Conservation (phyloP, 2,113 vertebrate species). For the Dendropsophus ebraccatus region DNA sequence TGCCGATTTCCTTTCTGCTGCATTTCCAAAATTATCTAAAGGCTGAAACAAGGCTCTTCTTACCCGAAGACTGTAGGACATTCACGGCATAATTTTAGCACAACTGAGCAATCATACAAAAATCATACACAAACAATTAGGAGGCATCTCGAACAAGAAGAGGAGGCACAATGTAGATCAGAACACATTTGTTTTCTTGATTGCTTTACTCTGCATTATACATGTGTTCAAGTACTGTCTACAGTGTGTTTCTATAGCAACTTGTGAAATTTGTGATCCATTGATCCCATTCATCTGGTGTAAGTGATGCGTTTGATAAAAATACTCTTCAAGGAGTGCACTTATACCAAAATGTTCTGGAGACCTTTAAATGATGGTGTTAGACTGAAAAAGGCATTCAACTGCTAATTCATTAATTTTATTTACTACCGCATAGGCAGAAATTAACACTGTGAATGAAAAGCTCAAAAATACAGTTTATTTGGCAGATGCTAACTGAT, state of each 20-base stretch:
- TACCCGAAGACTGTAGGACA: not conserved
- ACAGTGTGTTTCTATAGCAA: slow-evolving; percentile 28
- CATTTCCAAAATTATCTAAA: not conserved
- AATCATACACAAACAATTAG: not conserved
- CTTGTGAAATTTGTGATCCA: not conserved
- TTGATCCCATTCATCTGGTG: slow-evolving; percentile 4
- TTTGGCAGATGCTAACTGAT: no score
- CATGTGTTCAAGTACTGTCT: not conserved
- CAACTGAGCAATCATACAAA: not conserved
- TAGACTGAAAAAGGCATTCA: not conserved
- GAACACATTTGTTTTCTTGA: not conserved
- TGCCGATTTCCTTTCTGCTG: no score
- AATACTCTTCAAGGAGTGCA: not conserved
- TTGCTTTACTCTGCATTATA: not conserved
- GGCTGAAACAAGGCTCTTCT: not conserved
- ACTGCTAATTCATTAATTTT: not conserved
- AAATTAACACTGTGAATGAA: not conserved
- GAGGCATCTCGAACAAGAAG: not conserved
- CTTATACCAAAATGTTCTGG: not conserved
- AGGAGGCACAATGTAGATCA: not conserved
- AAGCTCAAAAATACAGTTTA: not conserved
- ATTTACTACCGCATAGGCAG: not conserved
- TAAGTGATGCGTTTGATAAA: not conserved
- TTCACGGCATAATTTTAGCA: not conserved
- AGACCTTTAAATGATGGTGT: not conserved